Evolutionary conservation across 92 coral and sea anemone genomes (phyloP), one percentile per base, ranked within the genome.

Genomic region (Palythoa grandiflora): DNA sequence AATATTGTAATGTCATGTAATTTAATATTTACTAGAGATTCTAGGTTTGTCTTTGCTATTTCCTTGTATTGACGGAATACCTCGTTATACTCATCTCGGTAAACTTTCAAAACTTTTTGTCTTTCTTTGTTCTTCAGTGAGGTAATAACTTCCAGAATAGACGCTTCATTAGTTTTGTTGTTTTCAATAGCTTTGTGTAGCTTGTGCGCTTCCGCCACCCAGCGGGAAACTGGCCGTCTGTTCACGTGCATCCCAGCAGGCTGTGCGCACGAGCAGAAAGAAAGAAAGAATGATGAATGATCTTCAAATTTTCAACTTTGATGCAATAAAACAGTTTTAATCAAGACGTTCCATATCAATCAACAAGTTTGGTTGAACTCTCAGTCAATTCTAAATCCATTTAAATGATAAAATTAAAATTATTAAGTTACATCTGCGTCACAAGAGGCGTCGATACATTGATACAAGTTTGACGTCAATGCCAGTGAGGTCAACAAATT

Each of bases 131-230:
- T 91, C 61, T 90, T 93, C 20, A 89, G 86, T 19, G 86, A 70
- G 50, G 93, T 90, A 38, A 94, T 59, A 28, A 87, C 59, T 72
- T 86, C 77, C 13, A 93, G 71, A 38, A 94, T 86, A n/a, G 84
- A 61, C 6, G 75, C 86, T 70, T 91, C 98, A 75, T 94, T 94
- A 1, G 84, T 60, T 37, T 89, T 84, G 75, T 71, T 39, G 51
- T 89, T 88, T 39, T 87, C 87, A 39, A 93, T 48, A 10, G 91
- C 93, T n/a, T 80, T 88, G 66, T 88, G 93, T 38, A 94, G 80
- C 13, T 79, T 28, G 14, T 70, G 91, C 44, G 94, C 94, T 77
- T 91, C 93, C 13, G 87, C 83, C n/a, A 91, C 95, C 98, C 94
- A 93, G 75, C 93, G 83, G 16, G 89, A 2, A 38, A 80, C 74